These are phyloP conservation scores for Silurus aristotelis DNA, from an alignment of 2,797 vertebrate genomes.

Conservation along the genomic window DNA sequence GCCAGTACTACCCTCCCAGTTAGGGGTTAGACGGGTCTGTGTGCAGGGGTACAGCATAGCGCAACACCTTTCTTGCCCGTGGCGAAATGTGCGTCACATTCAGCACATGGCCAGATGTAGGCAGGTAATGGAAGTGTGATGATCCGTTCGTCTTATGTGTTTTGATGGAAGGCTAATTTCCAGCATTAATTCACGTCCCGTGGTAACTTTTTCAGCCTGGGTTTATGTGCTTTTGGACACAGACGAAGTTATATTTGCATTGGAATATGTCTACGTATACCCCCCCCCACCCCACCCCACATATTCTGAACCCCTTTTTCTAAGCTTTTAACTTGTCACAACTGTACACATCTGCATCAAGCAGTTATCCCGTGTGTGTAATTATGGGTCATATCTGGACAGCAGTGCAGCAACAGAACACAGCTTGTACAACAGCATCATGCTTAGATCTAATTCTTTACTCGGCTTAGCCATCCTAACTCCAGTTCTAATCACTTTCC, in stretches of 20 bases:
- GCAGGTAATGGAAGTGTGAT: not conserved
- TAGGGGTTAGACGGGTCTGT: constrained; percentile 56
- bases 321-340: constrained; percentile 4
- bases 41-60: not conserved
- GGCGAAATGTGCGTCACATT: not conserved
- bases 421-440: not conserved
- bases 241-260: not conserved
- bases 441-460: not conserved
- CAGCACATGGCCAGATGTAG: not conserved
- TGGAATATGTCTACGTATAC: not conserved
- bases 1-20: constrained; percentile 80
- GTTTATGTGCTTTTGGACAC: not conserved
- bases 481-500: not conserved
- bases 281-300: too few species aligned
- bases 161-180: constrained; percentile 1
- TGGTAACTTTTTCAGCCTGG: not conserved
- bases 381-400: not conserved
- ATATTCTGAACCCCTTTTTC: not conserved
- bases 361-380: not conserved
- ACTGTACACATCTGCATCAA: not conserved
- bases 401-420: not conserved
- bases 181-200: not conserved
- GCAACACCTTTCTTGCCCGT: not conserved
- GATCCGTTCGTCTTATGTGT: not conserved
- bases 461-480: too few species aligned